Base-by-base conservation (phyloP, 2,797 vertebrate genomes). In the Sebastiscus tertius region DNA sequence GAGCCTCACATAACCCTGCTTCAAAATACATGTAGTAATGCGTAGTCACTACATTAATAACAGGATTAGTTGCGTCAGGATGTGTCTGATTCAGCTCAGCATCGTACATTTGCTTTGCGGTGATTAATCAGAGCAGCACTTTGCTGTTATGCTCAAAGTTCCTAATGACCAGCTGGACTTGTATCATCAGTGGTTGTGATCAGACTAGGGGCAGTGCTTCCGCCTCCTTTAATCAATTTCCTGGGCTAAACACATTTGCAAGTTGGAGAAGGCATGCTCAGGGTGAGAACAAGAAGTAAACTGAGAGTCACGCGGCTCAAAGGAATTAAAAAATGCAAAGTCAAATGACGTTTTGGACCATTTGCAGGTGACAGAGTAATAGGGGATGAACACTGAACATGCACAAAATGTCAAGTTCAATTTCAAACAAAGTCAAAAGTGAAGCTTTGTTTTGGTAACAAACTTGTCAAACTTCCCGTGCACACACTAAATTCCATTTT, bases 101-200 rank as follows among this genome's bases (percentile, higher is more conserved):
- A 71, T 36, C 2, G 11, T 59, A 52, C 39, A 33, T 65, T 83
- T 2, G 8, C 63, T 52, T 64, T 69, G 58, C 46, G 34, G 69
- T 52, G 49, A 78, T 80, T 29, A 64, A 77, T 75, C 49, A 66
- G 26, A 58, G 59, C 39, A 14, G 60, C 49, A 36, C 22, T 70
- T 81, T 55, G 56, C 36, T 70, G 63, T 71, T 63, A 52, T 31
- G 52, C 58, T 77, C 56, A 26, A 63, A 52, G 68, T 79, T 76
- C 59, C 42, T 58, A 31, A 31, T 71, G 60, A 70, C 69, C 71
- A 55, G 52, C 63, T 64, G 71, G 71, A 83, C 60, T 31, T 39
- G 39, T 29, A 34, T 79, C 75, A 81, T 73, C 31, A 71, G 26
- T 67, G n/a, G 56, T 56, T 71, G 49, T 58, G 58, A 76, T 82